Base-by-base conservation (phyloP, 2,797 vertebrate genomes). In the Helarctos malayanus region DNA sequence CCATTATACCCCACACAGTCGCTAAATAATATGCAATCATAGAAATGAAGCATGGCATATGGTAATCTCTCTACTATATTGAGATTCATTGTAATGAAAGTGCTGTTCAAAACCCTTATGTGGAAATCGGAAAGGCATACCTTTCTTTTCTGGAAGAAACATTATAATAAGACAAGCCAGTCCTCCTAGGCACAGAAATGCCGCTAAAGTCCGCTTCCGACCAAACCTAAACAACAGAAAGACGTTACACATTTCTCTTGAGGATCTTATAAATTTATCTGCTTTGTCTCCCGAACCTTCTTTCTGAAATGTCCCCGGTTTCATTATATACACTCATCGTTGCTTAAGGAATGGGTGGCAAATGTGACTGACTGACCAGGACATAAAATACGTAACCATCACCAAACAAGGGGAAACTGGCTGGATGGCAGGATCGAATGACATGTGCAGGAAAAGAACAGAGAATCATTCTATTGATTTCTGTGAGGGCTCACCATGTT, bases 121-220 rank as follows among this genome's bases (percentile, higher is more conserved):
- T 2, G 87, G 95, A 96, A 85, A 95, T 13, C 11, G 16, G 25
- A 92, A 96, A 95, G 73, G 91, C 47, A 63, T 95, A 99, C 99
- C 99, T 99, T 98, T 99, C 94, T 98, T 99, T 80, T 99, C 98
- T 59, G 99, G 99, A 96, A 99, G 98, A 96, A 99, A 99, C 98
- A 99, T 98, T 27, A 99, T 98, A 95, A 99, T 95, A 79, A 99
- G 98, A 97, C 98, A 99, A 89, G 99, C 98, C 97, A 99, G 41
- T 69, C 99, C 99, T 97, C 99, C 99, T 12, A 99, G 96, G 92
- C 98, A 98, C 61, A 99, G 98, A 98, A 99, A 99, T 0, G 98
- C 95, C 25, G 99, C 98, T 90, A 99, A 0, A 0, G 99, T 98
- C 85, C 98, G 95, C 79, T 99, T 99, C 86, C 99, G 98, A 88